These are phyloP conservation scores for Rhorus exstirpatorius DNA, from an alignment of 2,888 invertebrate species.

Conservation along the genomic window DNA sequence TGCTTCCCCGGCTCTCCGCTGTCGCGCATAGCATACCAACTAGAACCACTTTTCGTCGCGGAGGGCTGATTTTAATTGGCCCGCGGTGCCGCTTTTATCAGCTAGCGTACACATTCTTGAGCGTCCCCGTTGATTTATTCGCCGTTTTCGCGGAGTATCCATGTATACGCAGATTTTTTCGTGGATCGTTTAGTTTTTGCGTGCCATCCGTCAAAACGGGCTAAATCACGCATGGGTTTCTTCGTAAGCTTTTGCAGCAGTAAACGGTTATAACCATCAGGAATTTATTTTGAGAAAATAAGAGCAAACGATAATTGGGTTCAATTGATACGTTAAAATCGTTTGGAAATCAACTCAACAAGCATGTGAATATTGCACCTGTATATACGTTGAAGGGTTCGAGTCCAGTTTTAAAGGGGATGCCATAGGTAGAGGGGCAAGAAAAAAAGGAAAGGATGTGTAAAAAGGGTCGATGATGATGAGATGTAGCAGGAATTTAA, in stretches of 20 bases:
- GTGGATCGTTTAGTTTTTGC: slow-evolving; percentile 9
- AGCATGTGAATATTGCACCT: not conserved
- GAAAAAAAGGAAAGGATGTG: slow-evolving; percentile 15
- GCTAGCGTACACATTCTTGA: slow-evolving; percentile 37
- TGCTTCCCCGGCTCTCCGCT: slow-evolving; percentile 37
- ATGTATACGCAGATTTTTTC: slow-evolving; percentile 3
- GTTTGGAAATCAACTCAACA: not conserved
- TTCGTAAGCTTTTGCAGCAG: not conserved
- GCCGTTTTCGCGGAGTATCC: not conserved
- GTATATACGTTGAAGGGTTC: slow-evolving; percentile 9
- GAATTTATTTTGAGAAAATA: not conserved
- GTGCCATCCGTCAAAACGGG: not conserved
- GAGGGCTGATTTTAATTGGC: slow-evolving; percentile 66
- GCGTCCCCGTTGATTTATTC: slow-evolving; percentile 25
- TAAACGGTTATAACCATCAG: not conserved
- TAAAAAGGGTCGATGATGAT: slow-evolving; percentile 46
- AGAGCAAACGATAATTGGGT: not conserved
- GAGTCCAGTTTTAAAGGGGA: not conserved
- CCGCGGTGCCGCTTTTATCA: slow-evolving; percentile 3
- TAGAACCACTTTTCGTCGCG: slow-evolving; percentile 57
- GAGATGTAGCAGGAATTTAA: slow-evolving; percentile 61
- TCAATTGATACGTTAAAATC: slow-evolving; percentile 3
- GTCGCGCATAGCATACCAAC: slow-evolving; percentile 77
- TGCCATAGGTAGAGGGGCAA: not conserved
- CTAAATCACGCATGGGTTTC: not conserved